phyloP scores from a whole-genome alignment of 1,140 invertebrate genomes.

The Brachionus calyciflorus region DNA sequence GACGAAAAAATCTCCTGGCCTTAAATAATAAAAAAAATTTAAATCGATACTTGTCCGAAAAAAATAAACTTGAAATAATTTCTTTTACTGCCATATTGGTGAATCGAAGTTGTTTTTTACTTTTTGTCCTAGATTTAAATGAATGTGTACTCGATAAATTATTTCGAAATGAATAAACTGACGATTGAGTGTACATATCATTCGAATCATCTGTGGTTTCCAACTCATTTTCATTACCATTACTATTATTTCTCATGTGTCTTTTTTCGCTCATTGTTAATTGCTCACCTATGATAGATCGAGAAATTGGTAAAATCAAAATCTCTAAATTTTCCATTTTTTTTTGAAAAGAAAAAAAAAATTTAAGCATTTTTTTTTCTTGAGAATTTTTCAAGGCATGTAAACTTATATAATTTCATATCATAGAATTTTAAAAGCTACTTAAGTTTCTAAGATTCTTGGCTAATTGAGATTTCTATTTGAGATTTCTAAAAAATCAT shows the following conservation, averaged over 20 bases:
- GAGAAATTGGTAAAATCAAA: conserved; percentile 35
- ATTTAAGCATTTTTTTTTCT: too few relatives aligned
- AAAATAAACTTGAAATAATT: too few relatives aligned
- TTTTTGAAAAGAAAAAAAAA: background rate
- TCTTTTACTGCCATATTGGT: background rate
- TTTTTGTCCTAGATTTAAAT: background rate
- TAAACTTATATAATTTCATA: too few relatives aligned
- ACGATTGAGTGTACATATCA: background rate
- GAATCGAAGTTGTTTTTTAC: background rate
- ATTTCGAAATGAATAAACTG: background rate
- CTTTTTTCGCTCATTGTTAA: background rate
- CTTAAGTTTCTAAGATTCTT: too few relatives aligned
- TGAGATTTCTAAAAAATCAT: too few relatives aligned
- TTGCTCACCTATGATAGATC: background rate
- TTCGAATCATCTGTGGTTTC: background rate
- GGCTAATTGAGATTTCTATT: too few relatives aligned
- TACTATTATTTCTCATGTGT: background rate
- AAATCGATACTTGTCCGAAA: too few relatives aligned
- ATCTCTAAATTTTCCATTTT: conserved; percentile 35
- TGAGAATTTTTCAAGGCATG: background rate
- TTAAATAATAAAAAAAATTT: background rate
- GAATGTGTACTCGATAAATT: background rate
- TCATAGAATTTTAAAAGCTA: too few relatives aligned
- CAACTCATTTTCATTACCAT: conserved; percentile 1
- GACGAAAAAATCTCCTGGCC: conserved; percentile 33